A percentile compares a stretch with the other conserved stretches of the same genome.
phyloP scores from a whole-genome alignment of 2,797 vertebrate genomes.

The Acrocephalus scirpaceus region DNA sequence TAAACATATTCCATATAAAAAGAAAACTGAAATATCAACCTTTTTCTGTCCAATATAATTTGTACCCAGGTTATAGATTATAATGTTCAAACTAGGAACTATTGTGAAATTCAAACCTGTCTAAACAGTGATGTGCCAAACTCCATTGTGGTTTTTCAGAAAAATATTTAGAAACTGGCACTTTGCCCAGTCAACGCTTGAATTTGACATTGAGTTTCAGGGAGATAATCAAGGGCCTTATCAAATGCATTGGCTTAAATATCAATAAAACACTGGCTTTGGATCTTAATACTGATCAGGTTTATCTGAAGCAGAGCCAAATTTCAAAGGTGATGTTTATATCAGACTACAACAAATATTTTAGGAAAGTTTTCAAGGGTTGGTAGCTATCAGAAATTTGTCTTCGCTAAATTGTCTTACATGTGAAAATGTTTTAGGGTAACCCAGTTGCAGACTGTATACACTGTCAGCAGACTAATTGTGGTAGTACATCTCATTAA shows the following conservation, averaged over 20 bases:
- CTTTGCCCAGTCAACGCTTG: background rate
- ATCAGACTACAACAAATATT: background rate
- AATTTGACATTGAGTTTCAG: slow-evolving; percentile 24
- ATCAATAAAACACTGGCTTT: slow-evolving; percentile 54
- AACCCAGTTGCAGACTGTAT: slow-evolving; percentile 43
- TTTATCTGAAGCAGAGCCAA: slow-evolving; percentile 1
- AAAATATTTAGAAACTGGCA: slow-evolving; percentile 5
- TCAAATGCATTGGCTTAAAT: slow-evolving; percentile 34
- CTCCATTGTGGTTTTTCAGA: background rate
- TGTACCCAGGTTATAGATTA: background rate
- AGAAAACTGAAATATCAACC: background rate
- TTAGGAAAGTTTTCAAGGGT: background rate
- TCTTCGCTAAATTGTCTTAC: slow-evolving; percentile 6
- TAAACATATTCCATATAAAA: background rate
- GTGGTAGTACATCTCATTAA: slow-evolving; percentile 66
- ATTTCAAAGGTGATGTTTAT: slow-evolving; percentile 45
- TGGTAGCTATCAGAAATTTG: background rate
- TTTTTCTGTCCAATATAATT: background rate
- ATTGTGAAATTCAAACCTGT: background rate
- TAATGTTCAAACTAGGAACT: slow-evolving; percentile 21
- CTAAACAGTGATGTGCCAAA: background rate
- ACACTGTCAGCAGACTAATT: slow-evolving; percentile 70
- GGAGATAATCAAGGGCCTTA: slow-evolving; percentile 47
- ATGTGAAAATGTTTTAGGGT: slow-evolving; percentile 7
- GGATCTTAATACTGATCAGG: slow-evolving; percentile 40